phyloP scores from a whole-genome alignment of 2,797 vertebrate genomes.

The Pelobates cultripes region DNA sequence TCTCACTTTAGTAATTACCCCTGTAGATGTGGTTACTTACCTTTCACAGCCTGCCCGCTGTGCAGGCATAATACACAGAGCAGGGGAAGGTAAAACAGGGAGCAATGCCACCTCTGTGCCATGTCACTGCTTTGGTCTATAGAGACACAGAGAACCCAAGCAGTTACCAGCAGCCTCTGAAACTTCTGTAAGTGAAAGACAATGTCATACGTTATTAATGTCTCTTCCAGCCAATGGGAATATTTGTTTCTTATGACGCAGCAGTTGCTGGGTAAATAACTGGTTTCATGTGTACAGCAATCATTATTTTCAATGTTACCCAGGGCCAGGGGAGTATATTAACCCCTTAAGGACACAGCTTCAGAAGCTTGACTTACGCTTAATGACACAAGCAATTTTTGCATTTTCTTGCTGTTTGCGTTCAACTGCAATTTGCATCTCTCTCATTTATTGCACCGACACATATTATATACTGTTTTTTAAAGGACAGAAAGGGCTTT shows the following conservation, averaged over 20 bases:
- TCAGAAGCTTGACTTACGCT: no score
- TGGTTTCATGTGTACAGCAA: background rate
- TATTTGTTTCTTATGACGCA: background rate
- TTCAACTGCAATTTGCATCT: no score
- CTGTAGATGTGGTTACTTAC: background rate
- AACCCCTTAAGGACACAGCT: no score
- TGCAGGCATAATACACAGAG: background rate
- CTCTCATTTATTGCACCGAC: no score
- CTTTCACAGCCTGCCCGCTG: background rate
- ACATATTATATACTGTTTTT: no score
- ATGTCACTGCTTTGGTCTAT: background rate
- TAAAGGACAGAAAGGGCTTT: no score
- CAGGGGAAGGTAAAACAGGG: background rate
- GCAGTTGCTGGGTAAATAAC: conserved; percentile 10
- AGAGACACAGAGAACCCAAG: background rate
- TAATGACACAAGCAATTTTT: no score
- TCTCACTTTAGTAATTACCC: no score
- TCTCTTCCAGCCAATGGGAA: conserved; percentile 13
- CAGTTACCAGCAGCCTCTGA: background rate
- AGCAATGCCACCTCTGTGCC: background rate
- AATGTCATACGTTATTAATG: background rate
- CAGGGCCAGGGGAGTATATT: no score
- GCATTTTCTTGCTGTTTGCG: no score
- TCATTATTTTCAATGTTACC: background rate
- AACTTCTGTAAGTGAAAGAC: background rate